Evolutionary conservation across 2,888 invertebrate species (phyloP).

Genomic region (Automeris io): DNA sequence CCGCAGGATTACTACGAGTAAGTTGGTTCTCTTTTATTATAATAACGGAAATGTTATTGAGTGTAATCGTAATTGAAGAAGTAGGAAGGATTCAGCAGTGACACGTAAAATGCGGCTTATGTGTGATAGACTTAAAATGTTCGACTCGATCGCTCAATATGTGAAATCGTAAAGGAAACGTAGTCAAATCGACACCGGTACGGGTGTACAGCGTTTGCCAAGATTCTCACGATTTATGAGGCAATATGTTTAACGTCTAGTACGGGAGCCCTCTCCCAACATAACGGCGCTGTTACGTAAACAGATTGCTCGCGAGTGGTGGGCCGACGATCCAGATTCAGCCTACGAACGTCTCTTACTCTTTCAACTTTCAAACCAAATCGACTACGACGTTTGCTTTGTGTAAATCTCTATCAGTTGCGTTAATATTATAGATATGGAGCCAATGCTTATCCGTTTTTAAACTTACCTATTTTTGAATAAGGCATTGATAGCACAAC

Average conservation of each 20-base stretch:
- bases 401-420: conserved; percentile 28
- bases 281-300: conserved; percentile 76
- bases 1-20: not conserved
- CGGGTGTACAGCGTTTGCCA: conserved; percentile 59
- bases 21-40: not conserved
- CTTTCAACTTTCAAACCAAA: conserved; percentile 52
- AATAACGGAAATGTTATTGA: not conserved
- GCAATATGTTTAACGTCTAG: conserved; percentile 77
- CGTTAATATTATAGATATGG: not conserved
- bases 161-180: conserved; percentile 68
- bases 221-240: conserved; percentile 75
- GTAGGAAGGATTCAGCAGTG: not conserved
- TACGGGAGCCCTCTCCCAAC: conserved; percentile 71
- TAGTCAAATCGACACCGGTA: conserved; percentile 72
- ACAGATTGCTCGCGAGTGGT: conserved; percentile 72
- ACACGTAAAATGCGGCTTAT: conserved; percentile 3
- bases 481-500: no score
- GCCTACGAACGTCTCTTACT: conserved; percentile 55
- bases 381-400: conserved; percentile 37
- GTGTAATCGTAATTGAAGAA: not conserved
- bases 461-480: no score
- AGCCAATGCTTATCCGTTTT: no score
- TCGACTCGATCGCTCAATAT: conserved; percentile 51
- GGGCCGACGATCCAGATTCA: conserved; percentile 54
- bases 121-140: conserved; percentile 28